These are phyloP conservation scores for Anorthoa munda DNA, from an alignment of 2,888 invertebrate species.

Conservation along the genomic window DNA sequence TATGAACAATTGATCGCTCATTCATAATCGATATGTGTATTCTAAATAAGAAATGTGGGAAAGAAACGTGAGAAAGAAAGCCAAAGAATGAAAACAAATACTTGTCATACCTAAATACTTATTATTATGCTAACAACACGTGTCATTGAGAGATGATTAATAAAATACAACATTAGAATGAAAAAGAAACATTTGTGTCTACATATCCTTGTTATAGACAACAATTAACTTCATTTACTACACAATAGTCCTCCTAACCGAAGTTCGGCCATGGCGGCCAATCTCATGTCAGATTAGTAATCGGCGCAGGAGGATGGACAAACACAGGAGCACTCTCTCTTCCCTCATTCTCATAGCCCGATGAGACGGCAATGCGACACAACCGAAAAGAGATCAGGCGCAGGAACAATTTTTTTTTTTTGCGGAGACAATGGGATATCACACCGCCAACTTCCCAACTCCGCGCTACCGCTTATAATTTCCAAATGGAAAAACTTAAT, in stretches of 20 bases:
- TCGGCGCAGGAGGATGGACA: background rate
- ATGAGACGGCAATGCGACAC: too few species aligned
- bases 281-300: background rate
- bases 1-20: too few species aligned
- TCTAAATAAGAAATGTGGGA: too few species aligned
- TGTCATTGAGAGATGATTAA: background rate
- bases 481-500: background rate
- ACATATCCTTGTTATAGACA: background rate
- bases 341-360: background rate
- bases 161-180: background rate
- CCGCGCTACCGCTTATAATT: background rate
- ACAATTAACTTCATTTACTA: background rate
- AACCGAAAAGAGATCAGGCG: background rate
- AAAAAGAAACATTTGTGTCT: background rate
- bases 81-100: conserved; percentile 4
- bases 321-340: background rate
- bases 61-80: background rate
- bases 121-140: conserved; percentile 1
- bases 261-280: background rate
- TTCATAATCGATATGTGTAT: too few species aligned
- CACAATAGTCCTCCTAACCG: background rate
- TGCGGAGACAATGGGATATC: background rate
- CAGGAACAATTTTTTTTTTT: background rate
- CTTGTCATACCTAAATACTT: background rate
- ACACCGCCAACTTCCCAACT: background rate